Evolutionary conservation across 2,888 invertebrate genomes (phyloP), one percentile per base, ranked within the genome.

Genomic region (Rotaria sp.): DNA sequence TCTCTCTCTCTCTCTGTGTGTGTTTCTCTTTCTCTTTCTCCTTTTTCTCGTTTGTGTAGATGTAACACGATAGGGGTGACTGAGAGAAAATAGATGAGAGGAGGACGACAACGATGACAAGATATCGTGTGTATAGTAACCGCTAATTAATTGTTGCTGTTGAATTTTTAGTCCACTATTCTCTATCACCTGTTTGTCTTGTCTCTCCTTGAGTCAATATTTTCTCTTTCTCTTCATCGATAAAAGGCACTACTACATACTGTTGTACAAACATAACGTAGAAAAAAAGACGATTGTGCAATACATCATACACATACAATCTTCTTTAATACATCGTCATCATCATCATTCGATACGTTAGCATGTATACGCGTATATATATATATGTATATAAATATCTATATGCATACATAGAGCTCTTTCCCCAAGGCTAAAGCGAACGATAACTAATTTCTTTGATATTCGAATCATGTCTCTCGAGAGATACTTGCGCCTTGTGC

Each of bases 391-490:
- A 59, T 59, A 59, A 24, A 5, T 24, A 24, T 52, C 21, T 52
- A 21, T 52, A 52, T 52, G 8, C 24, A 24, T 8, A 52, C 24
- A 24, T 2, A 52, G 24, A 26, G 26, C 55, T 55, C 26, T 26
- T 24, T 26, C n/a, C 57, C 26, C 57, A 59, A 59, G 57, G 57
- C 57, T 59, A 15, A 0, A 59, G n/a, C 11, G 57, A 15, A 59
- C 57, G 57, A 59, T 59, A 59, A n/a, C 57, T 59, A 59, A 59
- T 59, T 59, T 59, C 57, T 59, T 59, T 59, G 57, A 59, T 59
- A 59, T 59, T 59, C 57, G 57, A 59, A 59, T 59, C 57, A 30
- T 59, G 30, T 59, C 57, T 59, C 57, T 59, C 10, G 57, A 59
- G 57, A 59, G 57, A 59, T 59, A 59, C 57, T 59, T 59, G 57